Evolutionary conservation across 1,140 invertebrate genomes (phyloP).

Genomic region (Daktulosphaira vitifoliae): DNA sequence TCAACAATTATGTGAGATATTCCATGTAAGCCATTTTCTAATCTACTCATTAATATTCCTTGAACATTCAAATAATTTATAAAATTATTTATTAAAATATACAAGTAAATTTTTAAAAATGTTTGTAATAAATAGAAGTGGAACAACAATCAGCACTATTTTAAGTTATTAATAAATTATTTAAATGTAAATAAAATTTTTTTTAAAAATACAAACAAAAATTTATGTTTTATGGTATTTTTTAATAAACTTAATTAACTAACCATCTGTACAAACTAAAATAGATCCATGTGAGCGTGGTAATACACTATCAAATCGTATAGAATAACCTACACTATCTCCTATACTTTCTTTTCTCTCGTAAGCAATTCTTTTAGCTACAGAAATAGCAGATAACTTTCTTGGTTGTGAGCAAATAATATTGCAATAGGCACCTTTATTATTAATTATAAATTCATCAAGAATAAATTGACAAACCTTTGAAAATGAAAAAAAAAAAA

Average conservation of each 20-base stretch:
- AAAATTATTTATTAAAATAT: too few relatives aligned
- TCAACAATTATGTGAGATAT: conserved; percentile 89
- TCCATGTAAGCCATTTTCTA: conserved; percentile 75
- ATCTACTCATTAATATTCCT: conserved; percentile 78
- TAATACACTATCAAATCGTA: conserved; percentile 79
- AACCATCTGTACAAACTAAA: conserved; percentile 90
- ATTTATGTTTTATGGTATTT: too few relatives aligned
- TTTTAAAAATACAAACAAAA: too few relatives aligned
- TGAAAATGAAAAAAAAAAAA: conserved; percentile 44
- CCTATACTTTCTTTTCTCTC: conserved; percentile 82
- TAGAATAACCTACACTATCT: conserved; percentile 76
- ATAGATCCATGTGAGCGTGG: conserved; percentile 87
- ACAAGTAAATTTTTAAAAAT: too few relatives aligned
- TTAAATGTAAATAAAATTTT: too few relatives aligned
- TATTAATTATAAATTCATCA: conserved; percentile 81
- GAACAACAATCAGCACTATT: too few relatives aligned
- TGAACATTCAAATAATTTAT: conserved; percentile 34
- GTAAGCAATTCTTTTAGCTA: conserved; percentile 78
- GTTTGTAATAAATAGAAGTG: too few relatives aligned
- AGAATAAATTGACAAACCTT: conserved; percentile 93
- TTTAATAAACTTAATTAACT: too few relatives aligned
- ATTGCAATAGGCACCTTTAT: conserved; percentile 72
- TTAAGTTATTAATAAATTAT: too few relatives aligned
- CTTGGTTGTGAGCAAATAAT: conserved; percentile 90
- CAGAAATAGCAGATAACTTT: conserved; percentile 86